These are phyloP conservation scores for Saxicola maurus DNA, from an alignment of 2,797 vertebrate species.

Conservation along the genomic window DNA sequence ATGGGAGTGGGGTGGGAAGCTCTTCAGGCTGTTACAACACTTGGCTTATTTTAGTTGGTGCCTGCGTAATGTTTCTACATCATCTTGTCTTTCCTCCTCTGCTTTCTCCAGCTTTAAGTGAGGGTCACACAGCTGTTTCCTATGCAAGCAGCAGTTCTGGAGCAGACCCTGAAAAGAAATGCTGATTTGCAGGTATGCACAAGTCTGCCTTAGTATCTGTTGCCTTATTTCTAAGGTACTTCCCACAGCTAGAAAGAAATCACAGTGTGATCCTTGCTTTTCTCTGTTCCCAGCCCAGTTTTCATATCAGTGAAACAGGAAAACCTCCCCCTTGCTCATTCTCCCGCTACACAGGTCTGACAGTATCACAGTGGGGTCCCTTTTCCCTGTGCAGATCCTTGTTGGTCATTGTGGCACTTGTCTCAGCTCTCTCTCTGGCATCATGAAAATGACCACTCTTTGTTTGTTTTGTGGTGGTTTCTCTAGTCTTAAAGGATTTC, in stretches of 20 bases:
- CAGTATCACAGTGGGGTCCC: rapidly evolving
- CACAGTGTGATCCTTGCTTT: not conserved
- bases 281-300: not conserved
- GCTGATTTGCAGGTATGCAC: not conserved
- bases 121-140: not conserved
- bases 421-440: not conserved
- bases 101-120: not conserved
- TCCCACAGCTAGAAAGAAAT: not conserved
- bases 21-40: not conserved
- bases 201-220: not conserved
- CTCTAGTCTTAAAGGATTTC: not conserved
- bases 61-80: not conserved
- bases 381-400: not conserved
- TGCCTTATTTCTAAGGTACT: not conserved
- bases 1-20: not conserved
- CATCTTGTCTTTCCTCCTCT: not conserved
- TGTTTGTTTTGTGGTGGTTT: not conserved
- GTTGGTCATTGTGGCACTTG: rapidly evolving
- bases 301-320: not conserved
- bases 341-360: not conserved
- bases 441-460: not conserved
- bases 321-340: rapidly evolving
- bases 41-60: not conserved
- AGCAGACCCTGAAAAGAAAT: not conserved
- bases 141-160: not conserved